These are phyloP conservation scores for Cryptus viduatorius DNA, from an alignment of 2,888 invertebrate genomes.

Conservation along the genomic window DNA sequence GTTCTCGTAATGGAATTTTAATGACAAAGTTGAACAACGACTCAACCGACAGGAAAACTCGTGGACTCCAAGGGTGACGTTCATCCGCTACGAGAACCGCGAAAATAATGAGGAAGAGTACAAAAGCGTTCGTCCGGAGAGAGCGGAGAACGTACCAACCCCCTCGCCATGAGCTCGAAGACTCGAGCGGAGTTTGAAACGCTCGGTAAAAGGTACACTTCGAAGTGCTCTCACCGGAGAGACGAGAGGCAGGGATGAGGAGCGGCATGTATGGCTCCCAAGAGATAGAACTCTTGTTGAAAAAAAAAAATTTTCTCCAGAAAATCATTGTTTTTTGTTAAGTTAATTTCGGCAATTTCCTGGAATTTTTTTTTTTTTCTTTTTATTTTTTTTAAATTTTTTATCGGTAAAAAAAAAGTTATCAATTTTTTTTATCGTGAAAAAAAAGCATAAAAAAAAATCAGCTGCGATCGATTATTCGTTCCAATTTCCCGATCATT, in stretches of 20 bases:
- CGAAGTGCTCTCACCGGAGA: constrained; percentile 45
- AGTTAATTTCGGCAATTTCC: no score
- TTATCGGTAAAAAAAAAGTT: no score
- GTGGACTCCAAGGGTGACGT: constrained; percentile 13
- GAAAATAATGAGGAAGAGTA: constrained; percentile 65
- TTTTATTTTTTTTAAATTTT: no score
- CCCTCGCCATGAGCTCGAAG: background rate
- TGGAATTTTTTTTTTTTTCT: no score
- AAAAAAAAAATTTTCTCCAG: background rate
- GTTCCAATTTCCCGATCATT: no score
- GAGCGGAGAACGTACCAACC: no score
- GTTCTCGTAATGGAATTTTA: constrained; percentile 38
- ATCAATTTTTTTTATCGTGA: no score
- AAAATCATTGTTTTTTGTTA: background rate
- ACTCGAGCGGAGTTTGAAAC: constrained; percentile 29
- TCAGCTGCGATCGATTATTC: no score
- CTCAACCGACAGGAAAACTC: constrained; percentile 43
- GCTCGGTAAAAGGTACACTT: constrained; percentile 48
- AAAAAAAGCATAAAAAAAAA: no score
- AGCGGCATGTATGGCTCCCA: background rate
- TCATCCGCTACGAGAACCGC: constrained; percentile 44
- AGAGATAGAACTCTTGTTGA: constrained; percentile 20
- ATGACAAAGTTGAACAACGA: constrained; percentile 54
- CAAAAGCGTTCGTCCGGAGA: constrained; percentile 54
- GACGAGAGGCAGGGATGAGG: constrained; percentile 22